phyloP scores from a whole-genome alignment of 1,140 invertebrate species.

The Hyposmocoma kahamanoa region DNA sequence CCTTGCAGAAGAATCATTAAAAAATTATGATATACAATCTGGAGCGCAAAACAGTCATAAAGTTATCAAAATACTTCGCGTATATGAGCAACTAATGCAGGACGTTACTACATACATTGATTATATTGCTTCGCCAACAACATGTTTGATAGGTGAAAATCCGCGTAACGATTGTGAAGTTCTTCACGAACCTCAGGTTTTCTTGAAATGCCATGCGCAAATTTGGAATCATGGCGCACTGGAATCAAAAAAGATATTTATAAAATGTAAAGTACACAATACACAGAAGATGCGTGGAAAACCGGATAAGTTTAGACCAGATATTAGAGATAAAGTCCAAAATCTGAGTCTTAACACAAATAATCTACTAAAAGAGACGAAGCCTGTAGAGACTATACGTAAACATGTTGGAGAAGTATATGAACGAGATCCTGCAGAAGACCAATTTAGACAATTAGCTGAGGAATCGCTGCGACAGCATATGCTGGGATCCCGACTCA shows the following conservation, averaged over 20 bases:
- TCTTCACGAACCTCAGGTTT: slow-evolving; percentile 12
- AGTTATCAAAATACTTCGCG: slow-evolving; percentile 24
- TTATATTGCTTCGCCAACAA: slow-evolving; percentile 24
- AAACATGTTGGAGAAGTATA: not conserved
- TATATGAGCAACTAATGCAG: slow-evolving; percentile 23
- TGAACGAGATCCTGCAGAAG: slow-evolving; percentile 5
- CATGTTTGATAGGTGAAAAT: slow-evolving; percentile 19
- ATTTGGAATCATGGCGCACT: slow-evolving; percentile 2
- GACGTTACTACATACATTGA: slow-evolving; percentile 26
- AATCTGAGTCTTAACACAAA: too few relatives aligned
- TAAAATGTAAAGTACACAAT: slow-evolving; percentile 24
- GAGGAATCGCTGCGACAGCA: slow-evolving; percentile 9
- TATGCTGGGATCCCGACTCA: not conserved
- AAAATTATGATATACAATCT: slow-evolving; percentile 20
- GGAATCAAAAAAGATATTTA: slow-evolving; percentile 18
- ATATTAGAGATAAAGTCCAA: too few relatives aligned
- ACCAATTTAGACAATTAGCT: slow-evolving; percentile 6
- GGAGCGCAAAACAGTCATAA: slow-evolving; percentile 26
- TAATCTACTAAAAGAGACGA: not conserved
- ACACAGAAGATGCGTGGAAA: not conserved
- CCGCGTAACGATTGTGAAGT: slow-evolving; percentile 13
- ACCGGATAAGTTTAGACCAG: not conserved
- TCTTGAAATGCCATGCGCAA: slow-evolving; percentile 20
- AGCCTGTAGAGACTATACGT: too few relatives aligned
- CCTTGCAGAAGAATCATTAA: slow-evolving; percentile 18